Base-by-base conservation (phyloP, 2,113 vertebrate genomes). In the Grammomys surdaster region DNA sequence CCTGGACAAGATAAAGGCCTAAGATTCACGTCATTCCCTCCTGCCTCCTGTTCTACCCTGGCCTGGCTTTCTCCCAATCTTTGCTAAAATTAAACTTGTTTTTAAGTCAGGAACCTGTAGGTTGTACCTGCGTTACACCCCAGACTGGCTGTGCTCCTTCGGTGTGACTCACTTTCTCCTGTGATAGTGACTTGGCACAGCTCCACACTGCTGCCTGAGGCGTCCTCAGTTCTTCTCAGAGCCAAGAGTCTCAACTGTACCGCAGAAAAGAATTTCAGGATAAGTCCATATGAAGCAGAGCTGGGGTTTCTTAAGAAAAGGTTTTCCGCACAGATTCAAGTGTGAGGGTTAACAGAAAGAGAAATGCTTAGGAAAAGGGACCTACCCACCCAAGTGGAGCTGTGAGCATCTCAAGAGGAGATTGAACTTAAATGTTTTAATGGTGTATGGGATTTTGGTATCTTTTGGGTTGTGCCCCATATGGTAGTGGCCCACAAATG, bases 11-110 rank as follows among this genome's bases (percentile, higher is more conserved):
- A 90, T 96, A 94, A 95, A 96, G 89, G 90, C 90, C 88, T 65
- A 78, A 40, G 80, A 48, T 81, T 60, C 31, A 0, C 95, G 86
- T 94, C 93, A 90, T 77, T 65, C 58, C 58, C 87, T 94, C 81
- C 76, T 89, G 91, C 48, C 76, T 96, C 46, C 85, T 84, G 14
- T 96, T 93, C 94, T 54, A 91, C 36, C 85, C 90, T 58, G 24
- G 56, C 94, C 86, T 91, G 95, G 88, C 94, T 96, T 95, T 46
- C 92, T 96, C 90, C 69, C 72, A 1, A 65, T 43, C 87, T 58
- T 85, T n/a, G 84, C 95, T 97, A 95, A 97, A 97, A 94, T 98
- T 97, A 97, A 96, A 95, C 97, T 80, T n/a, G 65, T 84, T 92
- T 97, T 94, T 76, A 93, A 94, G 81, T 58, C 67, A 56, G 77